A percentile compares a stretch with the other conserved stretches of the same genome.
phyloP scores from a whole-genome alignment of 2,113 vertebrate species.

The Rattus rattus region DNA sequence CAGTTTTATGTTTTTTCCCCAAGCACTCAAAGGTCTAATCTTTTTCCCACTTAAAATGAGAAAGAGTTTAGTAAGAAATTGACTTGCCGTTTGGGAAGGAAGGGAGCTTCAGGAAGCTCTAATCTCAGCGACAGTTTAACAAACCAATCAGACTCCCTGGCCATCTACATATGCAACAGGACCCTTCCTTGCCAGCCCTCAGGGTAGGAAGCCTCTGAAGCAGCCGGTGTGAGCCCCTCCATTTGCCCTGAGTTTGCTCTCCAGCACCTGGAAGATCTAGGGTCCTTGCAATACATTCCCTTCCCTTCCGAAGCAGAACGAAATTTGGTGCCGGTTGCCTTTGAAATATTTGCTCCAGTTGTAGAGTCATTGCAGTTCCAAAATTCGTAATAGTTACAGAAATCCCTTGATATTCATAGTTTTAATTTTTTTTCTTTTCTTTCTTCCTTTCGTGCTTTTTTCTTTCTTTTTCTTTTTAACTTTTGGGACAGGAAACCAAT shows the following conservation, averaged over 20 bases:
- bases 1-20: conserved; percentile 73
- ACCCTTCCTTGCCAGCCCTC: conserved; percentile 28
- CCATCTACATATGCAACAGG: conserved; percentile 64
- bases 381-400: conserved; percentile 42
- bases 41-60: conserved; percentile 79
- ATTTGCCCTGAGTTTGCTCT: conserved; percentile 10
- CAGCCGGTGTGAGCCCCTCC: not conserved
- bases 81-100: conserved; percentile 73
- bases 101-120: conserved; percentile 72
- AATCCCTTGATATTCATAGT: conserved; percentile 12
- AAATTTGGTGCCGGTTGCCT: not conserved
- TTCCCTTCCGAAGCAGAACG: conserved; percentile 17
- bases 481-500: not conserved
- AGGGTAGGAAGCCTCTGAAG: conserved; percentile 18
- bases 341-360: conserved; percentile 48
- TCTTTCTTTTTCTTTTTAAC: too few species aligned
- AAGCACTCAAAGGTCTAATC: conserved; percentile 71
- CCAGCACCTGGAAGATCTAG: not conserved
- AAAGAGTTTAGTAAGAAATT: conserved; percentile 82
- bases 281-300: conserved; percentile 17
- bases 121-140: conserved; percentile 80
- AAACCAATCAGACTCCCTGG: conserved; percentile 68
- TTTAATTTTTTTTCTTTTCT: not conserved
- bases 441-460: too few species aligned
- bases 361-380: not conserved